These are phyloP conservation scores for Oscheius sp. DNA, from an alignment of 2,888 invertebrate genomes.

Conservation along the genomic window DNA sequence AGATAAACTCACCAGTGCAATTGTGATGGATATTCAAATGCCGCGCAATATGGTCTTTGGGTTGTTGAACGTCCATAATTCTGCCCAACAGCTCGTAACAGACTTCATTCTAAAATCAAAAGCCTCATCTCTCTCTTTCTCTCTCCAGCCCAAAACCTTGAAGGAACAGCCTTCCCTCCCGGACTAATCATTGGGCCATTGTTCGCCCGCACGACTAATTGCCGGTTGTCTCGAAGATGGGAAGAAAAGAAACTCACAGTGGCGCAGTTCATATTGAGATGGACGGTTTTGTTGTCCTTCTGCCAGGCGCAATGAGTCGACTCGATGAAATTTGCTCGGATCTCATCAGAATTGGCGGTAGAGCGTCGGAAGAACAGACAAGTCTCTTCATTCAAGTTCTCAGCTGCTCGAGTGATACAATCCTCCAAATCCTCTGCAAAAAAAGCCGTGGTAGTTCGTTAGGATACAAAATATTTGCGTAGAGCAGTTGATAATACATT, in stretches of 20 bases:
- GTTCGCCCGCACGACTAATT: conserved; percentile 9
- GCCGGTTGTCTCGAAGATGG: conserved; percentile 24
- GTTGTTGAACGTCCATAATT: conserved; percentile 28
- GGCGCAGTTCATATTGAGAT: conserved; percentile 30
- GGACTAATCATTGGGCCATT: neutral
- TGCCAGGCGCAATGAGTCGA: conserved; percentile 37
- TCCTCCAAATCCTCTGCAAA: conserved; percentile 31
- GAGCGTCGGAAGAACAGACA: conserved; percentile 32
- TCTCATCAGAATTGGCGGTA: conserved; percentile 1
- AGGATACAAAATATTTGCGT: neutral
- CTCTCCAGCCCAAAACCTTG: no score
- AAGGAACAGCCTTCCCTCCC: no score
- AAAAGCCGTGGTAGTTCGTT: neutral
- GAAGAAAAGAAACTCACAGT: conserved; percentile 15
- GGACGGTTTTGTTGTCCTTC: conserved; percentile 31
- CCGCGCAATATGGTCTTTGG: conserved; percentile 27
- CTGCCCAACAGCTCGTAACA: conserved; percentile 33
- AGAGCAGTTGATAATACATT: neutral
- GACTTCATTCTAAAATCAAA: conserved; percentile 27
- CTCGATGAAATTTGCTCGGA: conserved; percentile 18
- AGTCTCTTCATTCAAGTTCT: conserved; percentile 26
- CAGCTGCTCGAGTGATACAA: conserved; percentile 31
- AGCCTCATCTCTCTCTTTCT: no score
- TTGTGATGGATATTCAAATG: conserved; percentile 31
- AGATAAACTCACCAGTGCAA: conserved; percentile 29